A percentile compares a stretch with the other conserved stretches of the same genome.
These are phyloP conservation scores for Lagopus leucura DNA, from an alignment of 2,113 vertebrate genomes.

Conservation along the genomic window DNA sequence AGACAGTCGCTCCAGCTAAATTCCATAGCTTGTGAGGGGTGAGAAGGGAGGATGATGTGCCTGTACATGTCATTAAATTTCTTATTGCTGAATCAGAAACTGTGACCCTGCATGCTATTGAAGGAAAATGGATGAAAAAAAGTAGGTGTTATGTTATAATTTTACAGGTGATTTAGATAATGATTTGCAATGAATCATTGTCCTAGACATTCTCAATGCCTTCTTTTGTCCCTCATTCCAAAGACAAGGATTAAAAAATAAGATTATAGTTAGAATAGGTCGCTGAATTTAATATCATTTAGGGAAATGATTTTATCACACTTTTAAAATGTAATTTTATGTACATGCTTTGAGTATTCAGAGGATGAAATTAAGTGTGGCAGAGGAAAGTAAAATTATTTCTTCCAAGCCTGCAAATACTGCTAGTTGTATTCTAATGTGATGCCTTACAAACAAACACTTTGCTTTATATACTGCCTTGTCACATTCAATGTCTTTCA, in stretches of 20 bases:
- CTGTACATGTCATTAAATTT: background rate
- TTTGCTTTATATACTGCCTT: background rate
- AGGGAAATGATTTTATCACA: background rate
- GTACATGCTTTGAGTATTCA: background rate
- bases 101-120: background rate
- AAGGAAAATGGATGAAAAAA: background rate
- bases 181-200: background rate
- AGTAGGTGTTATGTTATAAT: background rate
- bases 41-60: background rate
- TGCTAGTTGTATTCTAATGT: background rate
- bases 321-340: background rate
- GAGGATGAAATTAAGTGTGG: background rate
- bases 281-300: background rate
- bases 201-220: background rate
- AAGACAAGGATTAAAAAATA: background rate
- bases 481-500: background rate
- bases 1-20: rapidly evolving
- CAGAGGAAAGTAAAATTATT: background rate
- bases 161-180: background rate
- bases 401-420: background rate
- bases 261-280: background rate
- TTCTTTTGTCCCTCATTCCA: background rate
- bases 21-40: background rate
- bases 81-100: background rate
- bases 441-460: background rate